Conservation (phyloP, 2,888 invertebrate species). For the Anthophora plumipes region DNA sequence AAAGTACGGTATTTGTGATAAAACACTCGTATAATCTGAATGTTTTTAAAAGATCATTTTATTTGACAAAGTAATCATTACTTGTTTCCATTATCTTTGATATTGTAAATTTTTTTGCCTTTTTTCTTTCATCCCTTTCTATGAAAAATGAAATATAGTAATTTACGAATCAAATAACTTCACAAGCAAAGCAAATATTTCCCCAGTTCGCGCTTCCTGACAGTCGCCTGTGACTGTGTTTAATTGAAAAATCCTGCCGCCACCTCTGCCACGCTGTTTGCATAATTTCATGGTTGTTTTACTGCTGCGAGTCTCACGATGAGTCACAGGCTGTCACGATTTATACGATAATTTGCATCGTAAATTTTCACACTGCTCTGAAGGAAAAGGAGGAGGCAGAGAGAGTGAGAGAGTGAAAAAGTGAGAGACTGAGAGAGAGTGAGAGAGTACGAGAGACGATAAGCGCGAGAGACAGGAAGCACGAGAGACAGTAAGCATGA, state of each 20-base stretch:
- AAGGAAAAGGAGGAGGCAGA: neutral
- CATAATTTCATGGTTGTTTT: conserved; percentile 39
- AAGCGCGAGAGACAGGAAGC: too few species aligned
- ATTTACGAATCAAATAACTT: neutral
- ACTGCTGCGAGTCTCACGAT: conserved; percentile 12
- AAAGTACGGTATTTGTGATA: too few species aligned
- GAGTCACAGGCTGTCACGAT: conserved; percentile 31
- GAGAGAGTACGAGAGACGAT: too few species aligned
- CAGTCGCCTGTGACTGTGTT: neutral
- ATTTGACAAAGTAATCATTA: too few species aligned
- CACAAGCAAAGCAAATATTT: neutral
- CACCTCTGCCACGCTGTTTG: conserved; percentile 16
- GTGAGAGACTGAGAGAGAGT: neutral
- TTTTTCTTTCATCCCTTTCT: too few species aligned
- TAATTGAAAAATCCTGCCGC: conserved; percentile 36
- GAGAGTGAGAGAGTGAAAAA: neutral
- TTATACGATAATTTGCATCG: conserved; percentile 41
- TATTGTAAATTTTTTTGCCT: too few species aligned
- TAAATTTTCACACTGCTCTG: conserved; percentile 10
- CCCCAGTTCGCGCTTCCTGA: neutral
- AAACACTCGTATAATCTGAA: too few species aligned
- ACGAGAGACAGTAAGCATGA: too few species aligned
- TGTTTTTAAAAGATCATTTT: neutral
- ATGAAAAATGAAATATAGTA: too few species aligned
- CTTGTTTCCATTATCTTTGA: too few species aligned